Percentiles rank a stretch among this genome's conserved stretches.
Conservation (phyloP, 2,797 vertebrate genomes). For the Bryconaethiops microstoma region DNA sequence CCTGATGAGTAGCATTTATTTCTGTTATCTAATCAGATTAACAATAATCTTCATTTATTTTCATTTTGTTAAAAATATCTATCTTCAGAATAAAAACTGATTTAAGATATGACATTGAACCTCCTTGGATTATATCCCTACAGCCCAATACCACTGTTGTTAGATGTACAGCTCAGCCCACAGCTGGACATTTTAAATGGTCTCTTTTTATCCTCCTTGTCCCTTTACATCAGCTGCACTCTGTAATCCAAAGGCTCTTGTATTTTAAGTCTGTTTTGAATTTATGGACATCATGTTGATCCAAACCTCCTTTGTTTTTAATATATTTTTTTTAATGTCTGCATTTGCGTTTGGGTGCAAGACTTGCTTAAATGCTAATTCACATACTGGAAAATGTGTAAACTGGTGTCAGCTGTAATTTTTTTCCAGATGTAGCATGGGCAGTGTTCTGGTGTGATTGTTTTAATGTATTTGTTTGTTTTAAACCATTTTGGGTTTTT, state of each 20-base stretch:
- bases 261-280: slow-evolving; percentile 20
- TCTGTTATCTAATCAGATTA: background rate
- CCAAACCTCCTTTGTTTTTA: slow-evolving; percentile 41
- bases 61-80: background rate
- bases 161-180: background rate
- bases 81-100: background rate
- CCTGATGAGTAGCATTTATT: background rate
- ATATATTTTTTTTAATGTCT: slow-evolving; percentile 16
- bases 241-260: background rate
- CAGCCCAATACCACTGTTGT: background rate
- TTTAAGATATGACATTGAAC: background rate
- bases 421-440: slow-evolving; percentile 52
- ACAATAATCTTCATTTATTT: background rate
- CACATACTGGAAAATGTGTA: slow-evolving; percentile 59
- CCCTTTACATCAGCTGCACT: background rate
- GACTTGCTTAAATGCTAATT: slow-evolving; percentile 44
- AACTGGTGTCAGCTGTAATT: slow-evolving; percentile 62
- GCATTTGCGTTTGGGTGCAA: slow-evolving; percentile 49
- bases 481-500: slow-evolving; percentile 56
- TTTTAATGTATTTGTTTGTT: slow-evolving; percentile 63
- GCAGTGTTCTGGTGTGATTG: slow-evolving; percentile 53
- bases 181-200: background rate
- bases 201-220: background rate
- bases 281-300: slow-evolving; percentile 36
- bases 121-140: background rate